Evolutionary conservation across 2,113 vertebrate genomes (phyloP).

Genomic region (Ptilorrhoa leucosticta): DNA sequence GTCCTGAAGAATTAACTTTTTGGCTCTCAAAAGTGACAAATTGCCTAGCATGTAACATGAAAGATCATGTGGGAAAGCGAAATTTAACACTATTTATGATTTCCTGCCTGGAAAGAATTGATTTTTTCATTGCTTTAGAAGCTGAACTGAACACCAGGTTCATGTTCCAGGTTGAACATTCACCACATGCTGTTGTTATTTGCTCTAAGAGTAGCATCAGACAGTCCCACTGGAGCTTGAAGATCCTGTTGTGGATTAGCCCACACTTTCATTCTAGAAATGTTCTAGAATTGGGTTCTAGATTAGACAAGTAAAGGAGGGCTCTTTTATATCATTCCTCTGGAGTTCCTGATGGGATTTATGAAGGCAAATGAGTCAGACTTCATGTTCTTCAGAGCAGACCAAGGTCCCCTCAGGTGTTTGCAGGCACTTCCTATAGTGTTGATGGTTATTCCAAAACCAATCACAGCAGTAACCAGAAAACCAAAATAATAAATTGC

Average conservation of each 20-base stretch:
- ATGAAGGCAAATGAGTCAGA: not conserved
- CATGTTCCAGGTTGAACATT: not conserved
- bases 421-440: not conserved
- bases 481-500: not conserved
- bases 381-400: not conserved
- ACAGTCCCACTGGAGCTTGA: not conserved
- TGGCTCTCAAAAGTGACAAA: constrained; percentile 54
- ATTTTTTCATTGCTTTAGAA: constrained; percentile 27
- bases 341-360: not conserved
- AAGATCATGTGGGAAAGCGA: constrained; percentile 20
- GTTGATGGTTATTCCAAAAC: not conserved
- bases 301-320: not conserved
- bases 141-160: not conserved
- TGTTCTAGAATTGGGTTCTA: not conserved
- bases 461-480: not conserved
- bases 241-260: not conserved
- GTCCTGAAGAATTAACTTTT: constrained; percentile 60
- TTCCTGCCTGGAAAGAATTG: constrained; percentile 34
- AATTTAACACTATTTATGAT: constrained; percentile 41
- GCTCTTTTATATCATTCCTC: not conserved
- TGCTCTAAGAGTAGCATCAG: not conserved
- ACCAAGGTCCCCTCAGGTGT: not conserved
- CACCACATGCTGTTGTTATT: not conserved
- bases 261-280: not conserved
- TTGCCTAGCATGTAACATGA: constrained; percentile 3